Evolutionary conservation across 2,888 invertebrate genomes (phyloP).

Genomic region (Cylloceria caligata): DNA sequence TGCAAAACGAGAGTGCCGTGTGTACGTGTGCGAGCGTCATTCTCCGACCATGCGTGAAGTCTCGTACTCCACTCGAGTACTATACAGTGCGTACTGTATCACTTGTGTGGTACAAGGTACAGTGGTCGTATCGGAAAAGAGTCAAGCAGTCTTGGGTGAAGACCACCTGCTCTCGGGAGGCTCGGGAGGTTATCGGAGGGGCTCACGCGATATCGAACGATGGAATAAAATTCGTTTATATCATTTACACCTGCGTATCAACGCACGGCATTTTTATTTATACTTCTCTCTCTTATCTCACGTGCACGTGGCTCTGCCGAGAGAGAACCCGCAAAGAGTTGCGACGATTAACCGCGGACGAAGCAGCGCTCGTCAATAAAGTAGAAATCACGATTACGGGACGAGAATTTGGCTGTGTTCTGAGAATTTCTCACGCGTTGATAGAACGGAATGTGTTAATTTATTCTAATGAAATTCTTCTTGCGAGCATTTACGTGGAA

Average conservation of each 20-base stretch:
- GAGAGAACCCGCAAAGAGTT: not conserved
- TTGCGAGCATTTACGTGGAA: not conserved
- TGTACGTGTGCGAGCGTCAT: slow-evolving; percentile 12
- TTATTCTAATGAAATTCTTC: not conserved
- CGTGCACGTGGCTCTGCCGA: slow-evolving; percentile 44
- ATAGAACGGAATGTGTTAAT: not conserved
- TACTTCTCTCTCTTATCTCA: slow-evolving; percentile 9
- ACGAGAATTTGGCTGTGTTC: slow-evolving; percentile 7
- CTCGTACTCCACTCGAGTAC: slow-evolving; percentile 1
- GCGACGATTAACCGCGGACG: not conserved
- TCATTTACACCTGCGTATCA: slow-evolving; percentile 50
- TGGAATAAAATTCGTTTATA: slow-evolving; percentile 55
- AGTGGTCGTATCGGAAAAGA: slow-evolving; percentile 5
- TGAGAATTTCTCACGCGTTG: not conserved
- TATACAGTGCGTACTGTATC: not conserved
- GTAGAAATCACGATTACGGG: slow-evolving; percentile 2
- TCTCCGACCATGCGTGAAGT: slow-evolving; percentile 38
- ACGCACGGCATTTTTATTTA: not conserved
- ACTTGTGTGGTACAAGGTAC: slow-evolving; percentile 7
- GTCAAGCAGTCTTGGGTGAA: slow-evolving; percentile 12
- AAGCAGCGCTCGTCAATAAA: slow-evolving; percentile 22
- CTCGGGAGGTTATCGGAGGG: slow-evolving; percentile 49
- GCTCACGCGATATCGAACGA: slow-evolving; percentile 28
- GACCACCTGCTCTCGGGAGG: slow-evolving; percentile 37
- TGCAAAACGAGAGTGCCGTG: slow-evolving; percentile 22